phyloP scores from a whole-genome alignment of 2,113 vertebrate species.

The Oreochromis aureus region DNA sequence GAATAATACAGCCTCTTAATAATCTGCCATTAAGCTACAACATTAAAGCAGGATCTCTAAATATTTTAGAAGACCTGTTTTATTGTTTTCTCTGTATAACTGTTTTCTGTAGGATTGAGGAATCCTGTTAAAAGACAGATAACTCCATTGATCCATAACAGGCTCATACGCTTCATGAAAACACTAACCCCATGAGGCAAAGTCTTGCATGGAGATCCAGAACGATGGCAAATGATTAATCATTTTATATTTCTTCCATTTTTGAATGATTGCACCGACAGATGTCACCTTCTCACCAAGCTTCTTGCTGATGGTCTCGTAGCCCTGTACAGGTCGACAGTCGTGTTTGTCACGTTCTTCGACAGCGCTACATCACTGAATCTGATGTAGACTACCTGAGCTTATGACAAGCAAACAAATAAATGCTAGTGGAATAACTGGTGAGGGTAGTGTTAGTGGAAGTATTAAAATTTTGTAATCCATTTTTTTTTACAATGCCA shows the following conservation, averaged over 20 bases:
- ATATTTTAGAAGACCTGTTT: fast-evolving
- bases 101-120: not conserved
- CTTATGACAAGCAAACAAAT: not conserved
- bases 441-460: not conserved
- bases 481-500: not conserved
- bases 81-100: not conserved
- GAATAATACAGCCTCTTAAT: not conserved
- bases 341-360: not conserved
- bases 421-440: not conserved
- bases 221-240: not conserved
- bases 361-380: constrained; percentile 76
- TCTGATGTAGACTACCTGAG: constrained; percentile 85
- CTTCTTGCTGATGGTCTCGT: not conserved
- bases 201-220: not conserved
- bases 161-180: not conserved
- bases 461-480: not conserved
- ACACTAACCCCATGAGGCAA: not conserved
- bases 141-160: not conserved
- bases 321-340: not conserved
- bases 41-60: not conserved
- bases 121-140: not conserved
- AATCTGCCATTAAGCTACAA: not conserved
- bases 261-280: not conserved
- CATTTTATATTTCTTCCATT: not conserved
- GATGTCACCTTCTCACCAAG: not conserved